Conservation (phyloP, 2,888 invertebrate genomes). For the Agrilus biguttatus region DNA sequence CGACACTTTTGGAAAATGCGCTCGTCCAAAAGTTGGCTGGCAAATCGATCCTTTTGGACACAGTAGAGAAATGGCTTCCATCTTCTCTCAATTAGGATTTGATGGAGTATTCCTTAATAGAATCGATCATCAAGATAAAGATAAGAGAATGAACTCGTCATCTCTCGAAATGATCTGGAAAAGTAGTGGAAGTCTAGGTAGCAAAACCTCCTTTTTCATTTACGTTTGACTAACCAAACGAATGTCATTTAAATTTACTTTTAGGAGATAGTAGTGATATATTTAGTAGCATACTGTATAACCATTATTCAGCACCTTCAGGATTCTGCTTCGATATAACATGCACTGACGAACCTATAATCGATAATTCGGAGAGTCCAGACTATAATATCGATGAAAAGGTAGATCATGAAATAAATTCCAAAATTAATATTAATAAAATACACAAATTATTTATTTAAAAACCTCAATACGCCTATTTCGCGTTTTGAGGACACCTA, state of each 20-base stretch:
- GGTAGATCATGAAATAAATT: background rate
- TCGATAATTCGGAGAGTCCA: slow-evolving; percentile 66
- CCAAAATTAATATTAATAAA: too few relatives aligned
- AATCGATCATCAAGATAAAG: slow-evolving; percentile 76
- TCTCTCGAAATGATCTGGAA: slow-evolving; percentile 78
- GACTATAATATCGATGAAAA: slow-evolving; percentile 66
- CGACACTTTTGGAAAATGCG: slow-evolving; percentile 58
- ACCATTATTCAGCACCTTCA: slow-evolving; percentile 69
- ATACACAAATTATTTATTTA: background rate
- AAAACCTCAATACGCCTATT: too few relatives aligned
- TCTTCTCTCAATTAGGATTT: slow-evolving; percentile 72
- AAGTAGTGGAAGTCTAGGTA: slow-evolving; percentile 56
- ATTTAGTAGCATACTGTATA: slow-evolving; percentile 72
- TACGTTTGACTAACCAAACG: background rate
- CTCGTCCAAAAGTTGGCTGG: slow-evolving; percentile 61
- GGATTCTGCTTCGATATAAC: slow-evolving; percentile 89
- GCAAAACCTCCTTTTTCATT: slow-evolving; percentile 6
- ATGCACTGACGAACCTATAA: slow-evolving; percentile 72
- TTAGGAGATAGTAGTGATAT: slow-evolving; percentile 50
- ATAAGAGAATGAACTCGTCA: slow-evolving; percentile 37
- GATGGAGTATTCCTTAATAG: slow-evolving; percentile 80
- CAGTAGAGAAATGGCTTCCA: slow-evolving; percentile 70
- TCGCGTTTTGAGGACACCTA: too few relatives aligned
- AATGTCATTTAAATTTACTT: slow-evolving; percentile 9
- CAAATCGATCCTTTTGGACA: slow-evolving; percentile 81